phyloP scores from a whole-genome alignment of 2,113 vertebrate genomes.

The Oxyruncus cristatus region DNA sequence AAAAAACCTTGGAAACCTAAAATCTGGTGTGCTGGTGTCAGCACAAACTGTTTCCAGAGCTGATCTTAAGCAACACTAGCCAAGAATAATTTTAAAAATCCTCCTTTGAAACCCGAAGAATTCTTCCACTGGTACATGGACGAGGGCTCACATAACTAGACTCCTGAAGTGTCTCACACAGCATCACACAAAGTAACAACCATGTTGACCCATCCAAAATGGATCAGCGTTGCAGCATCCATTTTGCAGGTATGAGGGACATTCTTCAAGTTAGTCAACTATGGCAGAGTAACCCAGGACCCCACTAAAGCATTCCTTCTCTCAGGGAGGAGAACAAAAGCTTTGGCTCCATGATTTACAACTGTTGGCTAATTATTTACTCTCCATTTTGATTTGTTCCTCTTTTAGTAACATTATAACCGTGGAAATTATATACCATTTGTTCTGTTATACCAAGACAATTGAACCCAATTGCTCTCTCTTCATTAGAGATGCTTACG shows the following conservation, averaged over 20 bases:
- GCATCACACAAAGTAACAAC: background rate
- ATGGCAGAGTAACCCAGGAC: background rate
- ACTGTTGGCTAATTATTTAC: background rate
- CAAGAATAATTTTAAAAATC: background rate
- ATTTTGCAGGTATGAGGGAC: background rate
- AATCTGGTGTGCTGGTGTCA: background rate
- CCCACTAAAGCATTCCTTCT: background rate
- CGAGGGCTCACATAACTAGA: background rate
- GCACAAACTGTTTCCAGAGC: background rate
- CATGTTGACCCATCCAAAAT: too few species aligned
- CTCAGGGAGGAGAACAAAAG: background rate
- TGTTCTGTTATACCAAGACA: background rate
- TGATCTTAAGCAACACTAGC: background rate
- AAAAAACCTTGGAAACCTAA: background rate
- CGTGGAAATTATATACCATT: background rate
- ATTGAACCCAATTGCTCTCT: background rate
- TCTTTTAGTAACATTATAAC: background rate
- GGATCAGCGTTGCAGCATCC: background rate
- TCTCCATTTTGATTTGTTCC: background rate
- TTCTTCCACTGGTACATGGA: background rate
- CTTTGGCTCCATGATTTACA: background rate
- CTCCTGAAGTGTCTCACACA: background rate
- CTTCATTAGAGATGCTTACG: background rate
- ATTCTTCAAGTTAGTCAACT: background rate
- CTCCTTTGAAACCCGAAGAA: background rate